Base-by-base conservation (phyloP, 2,888 invertebrate species). In the Archips crataeganus region DNA sequence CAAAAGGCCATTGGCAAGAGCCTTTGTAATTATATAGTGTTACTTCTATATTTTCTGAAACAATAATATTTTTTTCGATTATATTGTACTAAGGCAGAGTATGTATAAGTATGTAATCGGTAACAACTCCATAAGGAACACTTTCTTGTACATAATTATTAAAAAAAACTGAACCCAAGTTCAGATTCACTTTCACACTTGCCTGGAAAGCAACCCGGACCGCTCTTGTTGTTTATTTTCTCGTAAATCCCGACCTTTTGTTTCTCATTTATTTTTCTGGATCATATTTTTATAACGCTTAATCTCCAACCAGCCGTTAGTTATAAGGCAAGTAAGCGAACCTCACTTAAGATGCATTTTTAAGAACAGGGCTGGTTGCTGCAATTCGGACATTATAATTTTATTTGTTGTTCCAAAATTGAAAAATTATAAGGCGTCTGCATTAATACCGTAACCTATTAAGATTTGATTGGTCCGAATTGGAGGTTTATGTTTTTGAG, bases 341-440 rank as follows among this genome's bases (percentile, higher is more conserved):
- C 82, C 85, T 85, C 82, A 87, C 87, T 87, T 86, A 85, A 83
- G 85, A 87, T 85, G 84, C 83, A 81, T 87, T 87, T 89, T 88
- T 89, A 90, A 90, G 84, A 79, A 88, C 78, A 90, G 88, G 90
- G 89, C 80, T 87, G 85, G 60, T 70, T 75, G 78, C 75, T 67
- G 74, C 69, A 69, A 78, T 77, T 79, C 77, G 70, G 73, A 78
- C 75, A 80, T 74, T 81, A 80, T 84, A 88, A 88, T 89, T 84
- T 90, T 85, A 85, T 87, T 88, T 89, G 84, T 82, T 85, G 81
- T 85, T 79, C 73, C 81, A 77, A 87, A 90, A 90, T 88, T 89
- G 85, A 87, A 88, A 87, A 86, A 89, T 90, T 90, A 87, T 79
- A 85, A 87, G 84, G 81, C 81, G 71, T 77, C 71, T 71, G 80